Conservation (phyloP, 2,888 invertebrate species). For the Drosophila bunnanda region DNA sequence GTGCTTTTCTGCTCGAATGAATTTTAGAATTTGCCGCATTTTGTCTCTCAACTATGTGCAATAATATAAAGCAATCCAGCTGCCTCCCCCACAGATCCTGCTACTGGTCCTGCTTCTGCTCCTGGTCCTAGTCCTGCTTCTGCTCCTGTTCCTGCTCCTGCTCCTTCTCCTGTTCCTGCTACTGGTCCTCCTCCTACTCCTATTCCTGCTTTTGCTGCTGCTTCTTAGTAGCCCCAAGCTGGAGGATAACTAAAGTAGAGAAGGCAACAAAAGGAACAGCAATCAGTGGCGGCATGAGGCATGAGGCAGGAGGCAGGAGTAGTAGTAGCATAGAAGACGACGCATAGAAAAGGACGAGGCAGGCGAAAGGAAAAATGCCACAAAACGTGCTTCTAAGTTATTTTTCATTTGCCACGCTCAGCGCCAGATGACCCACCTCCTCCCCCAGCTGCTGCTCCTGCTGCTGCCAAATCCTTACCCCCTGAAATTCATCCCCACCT, state of each 20-base stretch:
- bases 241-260: conserved; percentile 13
- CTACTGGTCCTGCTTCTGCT: too few relatives aligned
- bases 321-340: conserved; percentile 29
- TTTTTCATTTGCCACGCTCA: conserved; percentile 73
- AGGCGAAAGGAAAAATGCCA: conserved; percentile 55
- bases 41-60: conserved; percentile 61
- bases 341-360: conserved; percentile 40
- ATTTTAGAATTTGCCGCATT: conserved; percentile 64
- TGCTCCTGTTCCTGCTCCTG: background rate
- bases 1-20: conserved; percentile 58
- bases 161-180: background rate
- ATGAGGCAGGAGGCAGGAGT: background rate
- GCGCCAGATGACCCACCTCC: conserved; percentile 28
- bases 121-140: background rate
- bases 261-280: conserved; percentile 13
- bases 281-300: conserved; percentile 7
- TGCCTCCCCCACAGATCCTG: background rate
- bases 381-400: conserved; percentile 81
- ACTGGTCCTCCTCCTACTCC: background rate
- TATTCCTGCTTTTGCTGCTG: background rate
- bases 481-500: conserved; percentile 27
- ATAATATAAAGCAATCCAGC: conserved; percentile 45
- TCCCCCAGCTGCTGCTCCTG: background rate
- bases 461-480: background rate
- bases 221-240: conserved; percentile 1